These are phyloP conservation scores for Hipposideros larvatus DNA, from an alignment of 2,797 vertebrate genomes.

Conservation along the genomic window DNA sequence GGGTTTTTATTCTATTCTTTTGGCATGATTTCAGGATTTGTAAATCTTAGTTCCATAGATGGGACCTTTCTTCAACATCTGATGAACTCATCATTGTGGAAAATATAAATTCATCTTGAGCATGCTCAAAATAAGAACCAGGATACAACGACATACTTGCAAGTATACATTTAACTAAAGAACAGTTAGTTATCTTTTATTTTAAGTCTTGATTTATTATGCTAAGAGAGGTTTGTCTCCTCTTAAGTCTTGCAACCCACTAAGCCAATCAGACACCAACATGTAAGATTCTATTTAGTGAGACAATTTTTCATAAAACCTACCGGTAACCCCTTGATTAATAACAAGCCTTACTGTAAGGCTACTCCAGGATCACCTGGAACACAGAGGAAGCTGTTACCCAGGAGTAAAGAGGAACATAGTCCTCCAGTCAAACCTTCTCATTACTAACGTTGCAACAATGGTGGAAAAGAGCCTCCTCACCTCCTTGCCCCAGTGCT, in stretches of 20 bases:
- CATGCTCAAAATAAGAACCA: conserved; percentile 37
- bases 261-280: neutral
- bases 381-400: neutral
- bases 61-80: conserved; percentile 9
- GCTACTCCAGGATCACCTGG: neutral
- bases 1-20: conserved; percentile 33
- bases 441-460: neutral
- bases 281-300: conserved; percentile 24
- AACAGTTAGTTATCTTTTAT: neutral
- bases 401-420: neutral
- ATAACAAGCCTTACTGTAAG: neutral
- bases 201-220: conserved; percentile 35
- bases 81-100: conserved; percentile 59
- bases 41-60: conserved; percentile 68
- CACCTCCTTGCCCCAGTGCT: neutral
- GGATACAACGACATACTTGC: conserved; percentile 36
- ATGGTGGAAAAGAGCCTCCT: neutral
- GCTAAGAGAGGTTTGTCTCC: neutral
- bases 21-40: conserved; percentile 49
- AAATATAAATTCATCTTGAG: conserved; percentile 64
- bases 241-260: neutral
- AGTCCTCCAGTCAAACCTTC: neutral
- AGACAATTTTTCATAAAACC: neutral
- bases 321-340: neutral
- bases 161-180: conserved; percentile 42